A percentile compares a stretch with the other conserved stretches of the same genome.
Evolutionary conservation across 2,888 invertebrate species (phyloP).

Genomic region (Bembecia ichneumoniformis): DNA sequence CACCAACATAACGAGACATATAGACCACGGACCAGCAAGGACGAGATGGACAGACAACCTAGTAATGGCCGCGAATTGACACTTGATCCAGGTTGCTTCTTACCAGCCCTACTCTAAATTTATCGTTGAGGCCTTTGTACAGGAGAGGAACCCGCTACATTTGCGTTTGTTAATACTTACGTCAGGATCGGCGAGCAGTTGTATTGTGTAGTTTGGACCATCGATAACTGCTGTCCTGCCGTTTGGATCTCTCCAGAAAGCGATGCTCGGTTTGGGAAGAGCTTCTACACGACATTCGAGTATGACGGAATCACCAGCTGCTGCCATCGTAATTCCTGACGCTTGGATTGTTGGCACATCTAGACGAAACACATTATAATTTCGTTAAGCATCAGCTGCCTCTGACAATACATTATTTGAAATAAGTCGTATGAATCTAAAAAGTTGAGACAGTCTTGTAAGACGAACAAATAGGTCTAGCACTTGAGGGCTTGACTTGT

Average conservation of each 20-base stretch:
- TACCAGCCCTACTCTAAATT: no score
- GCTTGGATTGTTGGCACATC: slow-evolving; percentile 84
- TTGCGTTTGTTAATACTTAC: slow-evolving; percentile 30
- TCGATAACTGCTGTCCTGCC: slow-evolving; percentile 83
- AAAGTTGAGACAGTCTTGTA: no score
- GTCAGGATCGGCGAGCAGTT: slow-evolving; percentile 72
- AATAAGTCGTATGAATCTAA: no score
- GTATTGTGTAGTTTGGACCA: slow-evolving; percentile 81
- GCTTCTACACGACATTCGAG: slow-evolving; percentile 85
- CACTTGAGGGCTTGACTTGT: no score
- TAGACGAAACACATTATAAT: slow-evolving; percentile 30
- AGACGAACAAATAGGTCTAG: no score
- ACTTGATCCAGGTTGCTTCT: no score
- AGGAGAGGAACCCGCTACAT: no score
- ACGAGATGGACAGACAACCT: no score
- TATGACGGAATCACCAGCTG: slow-evolving; percentile 81
- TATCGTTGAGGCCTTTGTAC: no score
- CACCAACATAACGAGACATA: no score
- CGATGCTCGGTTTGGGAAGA: slow-evolving; percentile 83
- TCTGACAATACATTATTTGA: not conserved
- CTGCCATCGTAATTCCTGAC: slow-evolving; percentile 83
- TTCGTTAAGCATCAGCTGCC: not conserved
- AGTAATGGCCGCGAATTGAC: no score
- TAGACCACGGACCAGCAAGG: no score
- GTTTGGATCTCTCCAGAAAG: slow-evolving; percentile 85